Evolutionary conservation across 2,888 invertebrate species (phyloP), one percentile per base, ranked within the genome.

Genomic region (Pedicia rivosa): DNA sequence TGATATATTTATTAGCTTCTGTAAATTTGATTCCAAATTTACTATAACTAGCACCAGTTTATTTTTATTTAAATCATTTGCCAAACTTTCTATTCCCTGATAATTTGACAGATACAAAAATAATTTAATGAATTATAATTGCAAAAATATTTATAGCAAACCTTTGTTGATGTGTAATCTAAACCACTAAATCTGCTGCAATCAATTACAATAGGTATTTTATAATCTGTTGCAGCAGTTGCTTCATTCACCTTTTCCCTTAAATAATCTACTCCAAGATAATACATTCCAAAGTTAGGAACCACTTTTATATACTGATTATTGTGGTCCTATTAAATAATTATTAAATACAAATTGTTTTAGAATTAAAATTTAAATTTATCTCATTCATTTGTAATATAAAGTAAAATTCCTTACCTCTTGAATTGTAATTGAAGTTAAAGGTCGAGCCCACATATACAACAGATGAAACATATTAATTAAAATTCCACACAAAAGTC

Each of bases 401-500:
- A 5, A 20, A 5, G 8, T 20, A 20, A 20, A 6, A 20, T 20
- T 20, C 15, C 42, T 33, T 42, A 59, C 59, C 47, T 53, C 46
- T 34, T 50, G 48, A 2, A 57, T 41, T 13, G 42, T 36, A 4
- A 53, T 42, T 16, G 50, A 47, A 3, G 56, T 43, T 35, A 51
- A 57, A 14, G 84, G 81, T 47, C 78, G 67, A 22, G 81, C 72
- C 60, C 81, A 68, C 14, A 69, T 59, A 44, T 74, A 70, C 38
- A 87, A 59, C 37, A 86, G 61, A 50, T 66, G 66, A 4, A 70
- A 53, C 39, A 80, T 63, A 53, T 76, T 77, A 22, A 74, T 59
- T 12, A 70, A 50, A 43, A 77, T 73, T 39, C 88, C 87, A 32
- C 72, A 65, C 19, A 82, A 62, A 44, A 91, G 72, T 34, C 88